phyloP scores from a whole-genome alignment of 1,140 invertebrate species.

The Diplogasteroides magnus region DNA sequence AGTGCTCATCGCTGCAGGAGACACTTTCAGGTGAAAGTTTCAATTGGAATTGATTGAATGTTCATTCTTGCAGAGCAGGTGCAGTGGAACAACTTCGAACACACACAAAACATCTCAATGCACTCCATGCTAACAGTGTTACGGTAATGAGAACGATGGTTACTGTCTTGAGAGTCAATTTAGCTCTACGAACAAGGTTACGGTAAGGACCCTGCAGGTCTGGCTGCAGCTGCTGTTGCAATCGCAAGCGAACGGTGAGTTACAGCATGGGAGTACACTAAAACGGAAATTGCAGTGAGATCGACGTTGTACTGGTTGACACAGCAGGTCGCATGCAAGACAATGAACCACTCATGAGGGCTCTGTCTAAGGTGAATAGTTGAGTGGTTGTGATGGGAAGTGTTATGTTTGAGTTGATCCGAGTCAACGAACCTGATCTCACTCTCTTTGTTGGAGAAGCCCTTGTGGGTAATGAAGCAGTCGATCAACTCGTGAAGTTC shows the following conservation, averaged over 20 bases:
- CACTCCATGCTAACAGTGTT: constrained; percentile 85
- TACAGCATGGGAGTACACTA: not conserved
- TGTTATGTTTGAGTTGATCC: constrained; percentile 62
- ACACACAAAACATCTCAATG: constrained; percentile 86
- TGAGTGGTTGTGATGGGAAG: not conserved
- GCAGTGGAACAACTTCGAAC: constrained; percentile 96
- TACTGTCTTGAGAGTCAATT: constrained; percentile 1
- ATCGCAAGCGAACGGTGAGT: constrained; percentile 67
- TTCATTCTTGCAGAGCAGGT: constrained; percentile 68
- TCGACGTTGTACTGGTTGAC: constrained; percentile 90
- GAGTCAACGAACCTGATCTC: constrained; percentile 89
- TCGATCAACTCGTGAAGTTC: constrained; percentile 97
- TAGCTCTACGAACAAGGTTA: constrained; percentile 94
- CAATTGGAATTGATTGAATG: not conserved
- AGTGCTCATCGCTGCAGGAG: constrained; percentile 95
- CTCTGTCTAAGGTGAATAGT: constrained; percentile 73
- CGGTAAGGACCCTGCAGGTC: constrained; percentile 95
- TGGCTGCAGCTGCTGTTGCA: constrained; percentile 91
- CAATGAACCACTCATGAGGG: constrained; percentile 96
- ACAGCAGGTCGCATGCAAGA: constrained; percentile 99
- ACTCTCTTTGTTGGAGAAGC: constrained; percentile 98
- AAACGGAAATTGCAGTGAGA: constrained; percentile 51
- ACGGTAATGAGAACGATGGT: constrained; percentile 40
- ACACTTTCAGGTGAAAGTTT: constrained; percentile 72
- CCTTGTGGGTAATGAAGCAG: constrained; percentile 97